A percentile compares a stretch with the other conserved stretches of the same genome.
Conservation (phyloP, 35 echinoderm and acorn worm genomes). For the Acanthaster planci region DNA sequence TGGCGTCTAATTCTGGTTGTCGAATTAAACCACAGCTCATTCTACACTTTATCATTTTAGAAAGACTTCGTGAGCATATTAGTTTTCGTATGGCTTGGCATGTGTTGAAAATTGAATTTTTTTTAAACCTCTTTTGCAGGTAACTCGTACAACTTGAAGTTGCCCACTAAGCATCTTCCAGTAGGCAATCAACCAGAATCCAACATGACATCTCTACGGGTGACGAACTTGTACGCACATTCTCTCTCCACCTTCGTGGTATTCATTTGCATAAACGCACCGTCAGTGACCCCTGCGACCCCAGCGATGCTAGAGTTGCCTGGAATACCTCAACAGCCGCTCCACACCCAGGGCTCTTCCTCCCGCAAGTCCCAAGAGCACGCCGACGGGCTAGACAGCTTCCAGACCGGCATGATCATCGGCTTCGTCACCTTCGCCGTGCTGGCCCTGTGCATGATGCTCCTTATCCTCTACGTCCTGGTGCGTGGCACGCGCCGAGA, state of each 20-base stretch:
- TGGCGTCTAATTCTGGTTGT: too few species aligned
- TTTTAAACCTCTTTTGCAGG: too few species aligned
- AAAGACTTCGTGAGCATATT: too few species aligned
- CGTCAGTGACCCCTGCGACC: not conserved
- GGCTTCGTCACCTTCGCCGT: constrained; percentile 43
- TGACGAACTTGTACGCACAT: not conserved
- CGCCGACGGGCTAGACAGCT: constrained; percentile 24
- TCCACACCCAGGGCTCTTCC: not conserved
- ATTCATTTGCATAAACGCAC: not conserved
- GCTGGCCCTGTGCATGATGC: constrained; percentile 35
- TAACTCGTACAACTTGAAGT: too few species aligned
- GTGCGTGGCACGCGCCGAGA: constrained; percentile 29
- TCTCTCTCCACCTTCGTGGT: not conserved
- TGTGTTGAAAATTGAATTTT: too few species aligned
- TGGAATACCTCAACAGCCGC: too few species aligned
- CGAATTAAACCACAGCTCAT: too few species aligned
- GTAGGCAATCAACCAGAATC: not conserved
- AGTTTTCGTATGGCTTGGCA: too few species aligned
- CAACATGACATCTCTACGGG: not conserved
- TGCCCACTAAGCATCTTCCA: too few species aligned
- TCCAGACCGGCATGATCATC: constrained; percentile 41
- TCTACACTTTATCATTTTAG: too few species aligned
- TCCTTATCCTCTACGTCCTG: constrained; percentile 32
- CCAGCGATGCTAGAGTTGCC: not conserved
- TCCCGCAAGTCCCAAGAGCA: not conserved